Conservation (phyloP, 2,797 vertebrate species). For the Peromyscus aztecus region DNA sequence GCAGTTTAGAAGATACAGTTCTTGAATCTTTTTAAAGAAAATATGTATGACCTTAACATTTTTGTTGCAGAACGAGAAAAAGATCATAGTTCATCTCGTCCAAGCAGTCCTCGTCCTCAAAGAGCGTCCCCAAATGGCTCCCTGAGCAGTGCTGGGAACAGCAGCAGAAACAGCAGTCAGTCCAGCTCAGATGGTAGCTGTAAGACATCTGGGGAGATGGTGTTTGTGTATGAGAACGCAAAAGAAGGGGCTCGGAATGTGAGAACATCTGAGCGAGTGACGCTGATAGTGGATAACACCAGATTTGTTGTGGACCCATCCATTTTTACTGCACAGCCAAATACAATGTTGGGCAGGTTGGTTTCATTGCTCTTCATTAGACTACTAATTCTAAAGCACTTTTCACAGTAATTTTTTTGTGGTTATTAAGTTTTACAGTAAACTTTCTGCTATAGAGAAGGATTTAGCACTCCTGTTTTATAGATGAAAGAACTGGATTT, state of each 20-base stretch:
- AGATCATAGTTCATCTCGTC: constrained; percentile 94
- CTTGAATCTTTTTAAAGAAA: constrained; percentile 17
- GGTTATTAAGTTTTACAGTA: constrained; percentile 48
- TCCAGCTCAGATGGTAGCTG: constrained; percentile 96
- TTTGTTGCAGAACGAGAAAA: constrained; percentile 92
- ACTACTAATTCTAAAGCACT: constrained; percentile 43
- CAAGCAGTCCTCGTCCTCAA: constrained; percentile 96
- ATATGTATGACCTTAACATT: constrained; percentile 20
- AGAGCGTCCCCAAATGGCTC: constrained; percentile 96
- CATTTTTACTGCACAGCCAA: constrained; percentile 98
- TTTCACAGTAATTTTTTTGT: constrained; percentile 15
- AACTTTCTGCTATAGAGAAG: constrained; percentile 26
- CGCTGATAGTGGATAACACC: constrained; percentile 98
- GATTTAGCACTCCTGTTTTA: constrained; percentile 16
- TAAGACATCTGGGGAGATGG: constrained; percentile 95
- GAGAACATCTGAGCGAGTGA: constrained; percentile 95
- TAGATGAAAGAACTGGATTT: constrained; percentile 45
- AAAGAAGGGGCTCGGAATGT: constrained; percentile 95
- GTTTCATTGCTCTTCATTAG: constrained; percentile 76
- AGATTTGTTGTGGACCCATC: constrained; percentile 98
- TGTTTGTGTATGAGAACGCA: constrained; percentile 96
- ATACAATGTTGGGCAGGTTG: constrained; percentile 99
- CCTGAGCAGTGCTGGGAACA: constrained; percentile 92
- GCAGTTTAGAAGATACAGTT: background rate
- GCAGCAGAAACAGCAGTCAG: constrained; percentile 96